Conservation (phyloP, 35 echinoderm and acorn worm genomes). For the Stichopus chloronotus region DNA sequence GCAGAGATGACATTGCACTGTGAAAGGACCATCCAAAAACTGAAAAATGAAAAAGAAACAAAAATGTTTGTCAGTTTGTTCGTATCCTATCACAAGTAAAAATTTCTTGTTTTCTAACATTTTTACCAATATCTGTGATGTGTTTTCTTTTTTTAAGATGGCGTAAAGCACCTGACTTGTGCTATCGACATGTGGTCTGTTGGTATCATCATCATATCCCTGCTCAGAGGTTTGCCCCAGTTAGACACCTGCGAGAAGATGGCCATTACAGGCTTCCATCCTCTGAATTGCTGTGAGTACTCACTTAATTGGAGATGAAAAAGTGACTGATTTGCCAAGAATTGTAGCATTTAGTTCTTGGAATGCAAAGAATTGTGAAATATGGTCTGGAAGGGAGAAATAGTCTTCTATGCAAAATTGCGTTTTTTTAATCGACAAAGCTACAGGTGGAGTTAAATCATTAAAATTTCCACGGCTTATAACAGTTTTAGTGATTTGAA, state of each 20-base stretch:
- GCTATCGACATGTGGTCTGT: constrained; percentile 22
- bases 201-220: constrained; percentile 38
- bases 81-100: too few species aligned
- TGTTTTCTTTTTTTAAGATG: neutral
- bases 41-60: too few species aligned
- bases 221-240: constrained; percentile 31
- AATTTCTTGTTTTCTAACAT: too few species aligned
- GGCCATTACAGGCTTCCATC: constrained; percentile 41
- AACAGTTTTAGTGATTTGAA: neutral
- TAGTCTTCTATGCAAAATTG: neutral
- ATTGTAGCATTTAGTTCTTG: neutral
- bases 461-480: neutral
- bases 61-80: too few species aligned
- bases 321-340: neutral
- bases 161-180: constrained; percentile 18
- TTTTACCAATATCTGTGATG: too few species aligned
- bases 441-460: neutral
- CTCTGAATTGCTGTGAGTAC: constrained; percentile 45
- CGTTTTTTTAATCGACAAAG: neutral
- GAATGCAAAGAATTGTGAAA: neutral
- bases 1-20: too few species aligned
- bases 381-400: neutral
- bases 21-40: too few species aligned
- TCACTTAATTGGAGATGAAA: neutral
- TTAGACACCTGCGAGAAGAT: constrained; percentile 15